phyloP scores from a whole-genome alignment of 2,113 vertebrate genomes.

The Emydura subglobosa region DNA sequence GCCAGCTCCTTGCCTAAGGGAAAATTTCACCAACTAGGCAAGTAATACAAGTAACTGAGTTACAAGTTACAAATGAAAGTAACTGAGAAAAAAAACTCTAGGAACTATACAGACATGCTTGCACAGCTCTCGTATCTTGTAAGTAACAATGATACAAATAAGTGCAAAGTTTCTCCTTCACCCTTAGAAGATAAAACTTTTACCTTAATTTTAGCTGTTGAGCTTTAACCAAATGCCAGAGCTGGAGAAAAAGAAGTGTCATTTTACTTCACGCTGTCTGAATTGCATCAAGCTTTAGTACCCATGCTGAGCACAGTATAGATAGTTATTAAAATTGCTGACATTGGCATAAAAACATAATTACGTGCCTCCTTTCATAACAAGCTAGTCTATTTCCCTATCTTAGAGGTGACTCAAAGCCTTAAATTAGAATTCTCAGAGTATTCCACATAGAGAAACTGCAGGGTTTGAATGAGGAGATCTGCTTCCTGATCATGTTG shows the following conservation, averaged over 20 bases:
- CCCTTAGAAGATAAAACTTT: slow-evolving; percentile 4
- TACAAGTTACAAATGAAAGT: background rate
- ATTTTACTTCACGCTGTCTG: background rate
- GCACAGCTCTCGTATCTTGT: background rate
- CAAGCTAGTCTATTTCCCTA: slow-evolving; percentile 37
- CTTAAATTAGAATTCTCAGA: slow-evolving; percentile 65
- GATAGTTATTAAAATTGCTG: slow-evolving; percentile 66
- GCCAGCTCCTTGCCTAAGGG: background rate
- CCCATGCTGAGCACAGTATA: slow-evolving; percentile 31
- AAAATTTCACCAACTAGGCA: background rate
- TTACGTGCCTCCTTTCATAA: slow-evolving; percentile 61
- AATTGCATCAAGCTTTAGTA: slow-evolving; percentile 40
- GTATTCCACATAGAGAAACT: slow-evolving; percentile 37
- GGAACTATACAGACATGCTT: background rate
- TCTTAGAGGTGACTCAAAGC: slow-evolving; percentile 61
- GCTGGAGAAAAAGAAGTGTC: slow-evolving; percentile 31
- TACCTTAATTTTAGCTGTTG: background rate
- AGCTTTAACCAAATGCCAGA: slow-evolving; percentile 29
- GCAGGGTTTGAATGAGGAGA: slow-evolving; percentile 48
- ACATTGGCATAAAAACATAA: slow-evolving; percentile 66
- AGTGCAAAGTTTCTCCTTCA: background rate
- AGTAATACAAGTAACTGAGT: too few relatives aligned
- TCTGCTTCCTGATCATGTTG: slow-evolving; percentile 10
- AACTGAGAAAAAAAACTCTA: background rate
- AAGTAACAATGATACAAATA: background rate